Evolutionary conservation across 1,140 invertebrate species (phyloP).

Genomic region (Apolygus lucorum): DNA sequence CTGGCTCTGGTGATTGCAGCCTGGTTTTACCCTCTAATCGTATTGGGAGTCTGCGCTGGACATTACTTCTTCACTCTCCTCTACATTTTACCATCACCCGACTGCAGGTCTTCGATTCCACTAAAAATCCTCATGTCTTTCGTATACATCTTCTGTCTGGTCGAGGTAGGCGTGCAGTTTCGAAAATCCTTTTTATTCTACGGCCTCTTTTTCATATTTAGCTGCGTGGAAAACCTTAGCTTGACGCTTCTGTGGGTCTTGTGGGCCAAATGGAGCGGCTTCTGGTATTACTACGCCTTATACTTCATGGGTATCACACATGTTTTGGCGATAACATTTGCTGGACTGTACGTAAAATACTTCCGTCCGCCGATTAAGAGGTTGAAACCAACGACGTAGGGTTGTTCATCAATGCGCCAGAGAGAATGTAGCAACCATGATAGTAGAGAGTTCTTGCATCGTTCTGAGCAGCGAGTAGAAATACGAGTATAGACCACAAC

Average conservation of each 20-base stretch:
- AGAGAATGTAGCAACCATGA: too few relatives aligned
- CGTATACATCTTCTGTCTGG: constrained; percentile 24
- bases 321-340: constrained; percentile 19
- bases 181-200: constrained; percentile 25
- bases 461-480: too few relatives aligned
- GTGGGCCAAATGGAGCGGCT: constrained; percentile 24
- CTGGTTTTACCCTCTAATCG: constrained; percentile 19
- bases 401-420: neutral
- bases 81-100: constrained; percentile 25
- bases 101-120: constrained; percentile 7
- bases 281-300: constrained; percentile 25
- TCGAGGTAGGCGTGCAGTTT: constrained; percentile 31
- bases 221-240: constrained; percentile 24
- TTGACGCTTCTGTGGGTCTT: constrained; percentile 26
- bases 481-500: too few relatives aligned
- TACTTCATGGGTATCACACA: constrained; percentile 24
- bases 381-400: neutral
- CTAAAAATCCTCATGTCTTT: constrained; percentile 23
- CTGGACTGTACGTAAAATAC: constrained; percentile 21
- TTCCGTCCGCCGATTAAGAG: constrained; percentile 22
- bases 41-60: neutral
- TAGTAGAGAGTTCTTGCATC: too few relatives aligned
- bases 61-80: constrained; percentile 26
- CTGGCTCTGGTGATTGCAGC: constrained; percentile 21
- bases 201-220: constrained; percentile 19